These are phyloP conservation scores for Netelia melanura DNA, from an alignment of 2,888 invertebrate genomes.

Conservation along the genomic window DNA sequence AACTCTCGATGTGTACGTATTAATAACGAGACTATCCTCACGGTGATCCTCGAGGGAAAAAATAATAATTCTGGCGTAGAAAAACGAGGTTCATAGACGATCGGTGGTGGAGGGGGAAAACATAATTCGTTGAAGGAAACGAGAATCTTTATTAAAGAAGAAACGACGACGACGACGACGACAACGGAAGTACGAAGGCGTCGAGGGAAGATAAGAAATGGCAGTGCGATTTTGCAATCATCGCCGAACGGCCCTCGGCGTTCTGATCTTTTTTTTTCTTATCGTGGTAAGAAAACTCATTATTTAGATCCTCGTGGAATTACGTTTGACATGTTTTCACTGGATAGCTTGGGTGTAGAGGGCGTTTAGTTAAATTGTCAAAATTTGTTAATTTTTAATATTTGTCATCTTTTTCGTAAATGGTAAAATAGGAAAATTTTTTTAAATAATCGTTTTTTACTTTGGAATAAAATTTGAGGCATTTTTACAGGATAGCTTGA, in stretches of 20 bases:
- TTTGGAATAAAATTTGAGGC: no score
- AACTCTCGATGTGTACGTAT: no score
- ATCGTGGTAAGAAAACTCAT: constrained; percentile 14
- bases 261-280: constrained; percentile 1
- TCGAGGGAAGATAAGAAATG: constrained; percentile 27
- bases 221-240: constrained; percentile 22
- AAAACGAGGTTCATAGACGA: no score
- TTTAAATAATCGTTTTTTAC: no score
- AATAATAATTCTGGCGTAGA: neutral
- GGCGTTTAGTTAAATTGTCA: no score
- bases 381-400: no score
- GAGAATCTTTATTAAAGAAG: neutral
- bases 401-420: no score
- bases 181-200: neutral
- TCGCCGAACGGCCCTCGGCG: constrained; percentile 3
- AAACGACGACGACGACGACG: neutral
- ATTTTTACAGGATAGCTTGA: no score
- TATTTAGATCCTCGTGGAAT: no score
- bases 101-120: neutral
- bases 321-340: no score
- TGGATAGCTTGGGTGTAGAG: no score
- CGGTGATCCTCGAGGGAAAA: neutral
- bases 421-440: no score
- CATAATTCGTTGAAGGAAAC: neutral
- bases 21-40: neutral